Conservation (phyloP, 1,140 invertebrate genomes). For the Drosophila nannoptera region DNA sequence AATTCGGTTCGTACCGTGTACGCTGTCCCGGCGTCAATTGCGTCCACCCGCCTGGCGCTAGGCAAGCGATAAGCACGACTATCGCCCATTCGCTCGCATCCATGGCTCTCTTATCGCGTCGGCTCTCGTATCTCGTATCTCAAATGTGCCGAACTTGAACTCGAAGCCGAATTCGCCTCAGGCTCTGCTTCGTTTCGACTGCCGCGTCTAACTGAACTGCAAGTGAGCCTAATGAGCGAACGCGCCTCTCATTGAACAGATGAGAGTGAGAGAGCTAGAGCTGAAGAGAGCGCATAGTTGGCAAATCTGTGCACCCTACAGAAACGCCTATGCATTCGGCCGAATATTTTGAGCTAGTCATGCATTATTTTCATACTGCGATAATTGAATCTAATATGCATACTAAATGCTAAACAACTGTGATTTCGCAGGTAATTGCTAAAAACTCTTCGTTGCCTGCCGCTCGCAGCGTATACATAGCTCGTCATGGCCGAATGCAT, state of each 20-base stretch:
- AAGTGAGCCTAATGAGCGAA: background rate
- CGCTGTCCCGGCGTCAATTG: conserved; percentile 40
- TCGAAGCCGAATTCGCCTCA: background rate
- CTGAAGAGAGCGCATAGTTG: background rate
- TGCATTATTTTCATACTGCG: too few species aligned
- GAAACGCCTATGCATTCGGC: background rate
- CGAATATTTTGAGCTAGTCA: too few species aligned
- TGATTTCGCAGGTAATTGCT: too few species aligned
- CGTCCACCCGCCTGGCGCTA: background rate
- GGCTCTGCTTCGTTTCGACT: conserved; percentile 13
- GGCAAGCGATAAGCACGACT: background rate
- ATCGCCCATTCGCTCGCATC: background rate
- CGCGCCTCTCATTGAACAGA: background rate
- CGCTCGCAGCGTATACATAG: conserved; percentile 1
- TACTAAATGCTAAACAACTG: too few species aligned
- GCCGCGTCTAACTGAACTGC: conserved; percentile 17
- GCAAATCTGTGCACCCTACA: background rate
- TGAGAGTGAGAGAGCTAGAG: background rate
- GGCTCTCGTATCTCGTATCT: background rate
- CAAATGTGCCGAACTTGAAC: background rate
- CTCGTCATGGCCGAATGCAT: background rate
- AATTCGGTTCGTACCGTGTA: conserved; percentile 83
- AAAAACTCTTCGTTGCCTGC: too few species aligned
- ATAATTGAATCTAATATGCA: too few species aligned
- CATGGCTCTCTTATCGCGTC: conserved; percentile 12